Conservation (phyloP, 2,888 invertebrate genomes). For the Peribatodes rhomboidaria region DNA sequence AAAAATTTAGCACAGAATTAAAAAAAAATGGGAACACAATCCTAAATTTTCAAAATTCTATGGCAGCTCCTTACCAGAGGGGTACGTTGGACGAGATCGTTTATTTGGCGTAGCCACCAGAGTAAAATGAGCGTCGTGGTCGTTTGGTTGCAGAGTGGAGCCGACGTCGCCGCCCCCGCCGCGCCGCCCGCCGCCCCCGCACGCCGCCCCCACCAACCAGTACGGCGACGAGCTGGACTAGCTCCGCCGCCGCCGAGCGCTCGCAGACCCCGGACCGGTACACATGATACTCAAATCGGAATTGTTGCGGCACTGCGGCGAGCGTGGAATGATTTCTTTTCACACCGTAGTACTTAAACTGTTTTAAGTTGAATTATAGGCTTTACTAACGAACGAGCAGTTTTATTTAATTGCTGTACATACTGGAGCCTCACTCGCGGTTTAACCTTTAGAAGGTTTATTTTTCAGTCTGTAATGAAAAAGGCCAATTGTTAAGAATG, state of each 20-base stretch:
- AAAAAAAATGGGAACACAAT: too few species aligned
- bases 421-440: too few species aligned
- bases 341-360: neutral
- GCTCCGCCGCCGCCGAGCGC: conserved; percentile 8
- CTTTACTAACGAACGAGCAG: too few species aligned
- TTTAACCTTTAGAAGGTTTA: too few species aligned
- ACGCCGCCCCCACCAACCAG: conserved; percentile 64
- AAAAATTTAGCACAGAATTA: too few species aligned
- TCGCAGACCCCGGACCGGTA: neutral
- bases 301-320: neutral
- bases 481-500: too few species aligned
- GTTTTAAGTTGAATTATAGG: neutral
- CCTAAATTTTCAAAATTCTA: too few species aligned
- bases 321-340: neutral
- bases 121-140: neutral
- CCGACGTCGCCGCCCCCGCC: conserved; percentile 42
- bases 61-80: too few species aligned
- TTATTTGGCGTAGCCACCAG: neutral
- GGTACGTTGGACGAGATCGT: neutral
- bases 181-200: conserved; percentile 47
- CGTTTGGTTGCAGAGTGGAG: conserved; percentile 62
- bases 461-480: too few species aligned
- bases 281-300: conserved; percentile 3
- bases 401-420: too few species aligned
- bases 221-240: conserved; percentile 77